These are phyloP conservation scores for Sinosuthora webbiana DNA, from an alignment of 2,113 vertebrate species.

Conservation along the genomic window DNA sequence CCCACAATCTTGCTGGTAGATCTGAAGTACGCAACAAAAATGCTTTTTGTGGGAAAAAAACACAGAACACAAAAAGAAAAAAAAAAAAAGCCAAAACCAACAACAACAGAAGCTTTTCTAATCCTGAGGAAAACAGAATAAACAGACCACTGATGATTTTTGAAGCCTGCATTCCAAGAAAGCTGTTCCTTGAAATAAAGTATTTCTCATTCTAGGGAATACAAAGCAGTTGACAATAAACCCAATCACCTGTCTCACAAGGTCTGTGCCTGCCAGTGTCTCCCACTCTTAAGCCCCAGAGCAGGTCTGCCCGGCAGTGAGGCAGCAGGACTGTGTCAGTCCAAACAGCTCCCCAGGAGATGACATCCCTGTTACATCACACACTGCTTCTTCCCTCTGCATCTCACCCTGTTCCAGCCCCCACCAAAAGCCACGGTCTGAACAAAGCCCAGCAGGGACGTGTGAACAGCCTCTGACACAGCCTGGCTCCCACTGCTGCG, in stretches of 20 bases:
- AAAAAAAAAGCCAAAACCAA: neutral
- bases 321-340: neutral
- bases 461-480: neutral
- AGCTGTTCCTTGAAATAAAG: neutral
- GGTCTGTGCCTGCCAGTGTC: neutral
- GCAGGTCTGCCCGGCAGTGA: neutral
- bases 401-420: rapidly evolving
- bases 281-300: neutral
- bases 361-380: neutral
- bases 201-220: neutral
- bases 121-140: neutral
- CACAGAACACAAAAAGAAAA: neutral
- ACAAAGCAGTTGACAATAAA: slow-evolving; percentile 12
- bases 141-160: neutral
- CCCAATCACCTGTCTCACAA: neutral
- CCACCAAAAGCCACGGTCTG: neutral
- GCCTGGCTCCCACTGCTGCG: rapidly evolving
- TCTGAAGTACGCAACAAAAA: neutral
- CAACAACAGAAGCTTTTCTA: neutral
- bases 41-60: neutral
- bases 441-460: neutral
- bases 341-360: neutral
- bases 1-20: neutral
- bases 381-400: neutral
- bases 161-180: slow-evolving; percentile 2